These are phyloP conservation scores for Proisotoma minuta DNA, from an alignment of 2,888 invertebrate genomes.

Conservation along the genomic window DNA sequence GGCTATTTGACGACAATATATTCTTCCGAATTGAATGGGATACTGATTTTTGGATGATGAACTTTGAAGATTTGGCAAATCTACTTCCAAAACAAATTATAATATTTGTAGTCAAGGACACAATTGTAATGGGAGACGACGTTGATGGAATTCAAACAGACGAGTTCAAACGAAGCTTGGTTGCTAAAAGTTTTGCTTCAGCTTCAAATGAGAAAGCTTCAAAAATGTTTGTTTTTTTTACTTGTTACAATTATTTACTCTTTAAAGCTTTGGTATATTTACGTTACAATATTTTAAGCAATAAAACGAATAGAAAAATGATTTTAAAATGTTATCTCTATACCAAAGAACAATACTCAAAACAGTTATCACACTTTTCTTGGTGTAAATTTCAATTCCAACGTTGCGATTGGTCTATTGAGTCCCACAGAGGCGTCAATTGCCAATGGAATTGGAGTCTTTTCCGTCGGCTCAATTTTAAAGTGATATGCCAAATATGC, in stretches of 20 bases:
- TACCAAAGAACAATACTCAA: no score
- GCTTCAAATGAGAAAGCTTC: no score
- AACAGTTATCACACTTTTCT: no score
- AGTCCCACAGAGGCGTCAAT: not conserved
- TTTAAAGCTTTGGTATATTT: no score
- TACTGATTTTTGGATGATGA: not conserved
- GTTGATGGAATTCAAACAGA: not conserved
- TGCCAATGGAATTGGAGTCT: conserved; percentile 25
- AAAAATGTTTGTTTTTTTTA: no score
- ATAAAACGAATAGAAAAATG: no score
- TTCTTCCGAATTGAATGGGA: not conserved
- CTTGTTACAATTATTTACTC: no score
- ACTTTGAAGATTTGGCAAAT: not conserved
- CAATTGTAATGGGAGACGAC: not conserved
- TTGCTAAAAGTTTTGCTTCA: no score
- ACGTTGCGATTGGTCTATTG: no score
- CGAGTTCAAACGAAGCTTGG: not conserved
- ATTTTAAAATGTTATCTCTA: no score
- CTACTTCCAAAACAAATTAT: not conserved
- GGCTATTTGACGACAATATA: not conserved
- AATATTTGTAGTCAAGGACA: not conserved
- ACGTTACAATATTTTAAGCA: no score
- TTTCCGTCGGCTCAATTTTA: conserved; percentile 19
- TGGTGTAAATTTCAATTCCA: no score
- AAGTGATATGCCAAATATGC: conserved; percentile 25